Evolutionary conservation across 2,797 vertebrate species (phyloP), one percentile per base, ranked within the genome.

Genomic region (Harpagifer antarcticus): DNA sequence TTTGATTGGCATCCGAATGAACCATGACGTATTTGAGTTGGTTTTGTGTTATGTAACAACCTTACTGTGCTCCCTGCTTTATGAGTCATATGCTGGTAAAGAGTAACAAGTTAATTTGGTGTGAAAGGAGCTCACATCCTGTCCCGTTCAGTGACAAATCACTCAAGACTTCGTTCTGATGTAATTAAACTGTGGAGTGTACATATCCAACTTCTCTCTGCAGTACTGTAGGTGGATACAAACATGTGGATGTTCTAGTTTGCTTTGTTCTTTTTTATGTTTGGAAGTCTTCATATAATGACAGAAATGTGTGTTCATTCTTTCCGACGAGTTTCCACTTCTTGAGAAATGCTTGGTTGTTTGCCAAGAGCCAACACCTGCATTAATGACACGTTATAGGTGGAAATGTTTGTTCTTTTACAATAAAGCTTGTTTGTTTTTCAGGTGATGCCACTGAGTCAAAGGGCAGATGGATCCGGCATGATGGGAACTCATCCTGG

Each of bases 391-490:
- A 9, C 33, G 1, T 9, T 37, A 37, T 7, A 7, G 33, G 33
- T 37, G 33, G 8, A 37, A 9, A 37, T 37, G 7, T 37, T 37
- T 37, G 33, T 37, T 37, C 33, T 37, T 37, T 37, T 37, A 37
- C 33, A 60, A 3, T 71, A 3, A 77, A 17, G 13, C 3, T 33
- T 0, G 7, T 72, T 23, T 80, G 15, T 67, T 54, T 58, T 43
- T 45, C 82, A 96, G 96, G 90, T 94, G 85, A 89, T 94, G 84
- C 92, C 95, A 55, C 95, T 90, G 3, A 69, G 92, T 61, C 80
- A 95, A 76, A 94, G 91, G 74, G 79, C 81, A 4, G 95, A 96
- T 14, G 83, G 83, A 67, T 84, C 94, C 48, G 87, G 93, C 86
- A 86, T 95, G 89, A 85, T 86, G 10, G 66, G 57, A 4, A 69